These are phyloP conservation scores for Malacoraja senta DNA, from an alignment of 2,797 vertebrate species.

Conservation along the genomic window DNA sequence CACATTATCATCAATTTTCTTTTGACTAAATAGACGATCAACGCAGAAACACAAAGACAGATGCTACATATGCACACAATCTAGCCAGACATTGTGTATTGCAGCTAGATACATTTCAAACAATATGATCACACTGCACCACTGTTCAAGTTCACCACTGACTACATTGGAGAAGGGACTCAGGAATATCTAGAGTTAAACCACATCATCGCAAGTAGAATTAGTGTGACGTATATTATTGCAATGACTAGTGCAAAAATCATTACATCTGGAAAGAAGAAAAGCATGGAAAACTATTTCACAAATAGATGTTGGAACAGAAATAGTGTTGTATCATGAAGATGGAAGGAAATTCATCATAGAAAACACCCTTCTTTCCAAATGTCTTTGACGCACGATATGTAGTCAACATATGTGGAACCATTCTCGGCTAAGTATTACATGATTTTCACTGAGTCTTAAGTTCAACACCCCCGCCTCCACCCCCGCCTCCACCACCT, in stretches of 20 bases:
- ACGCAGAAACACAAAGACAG: neutral
- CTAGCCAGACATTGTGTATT: neutral
- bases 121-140: neutral
- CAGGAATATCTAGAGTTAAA: neutral
- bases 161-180: neutral
- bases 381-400: neutral
- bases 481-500: too few species aligned
- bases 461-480: neutral
- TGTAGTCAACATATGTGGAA: neutral
- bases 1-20: neutral
- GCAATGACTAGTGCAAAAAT: neutral
- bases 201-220: neutral
- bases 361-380: conserved; percentile 9
- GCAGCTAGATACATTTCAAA: neutral
- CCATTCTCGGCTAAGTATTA: neutral
- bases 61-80: neutral
- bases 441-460: neutral
- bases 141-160: neutral
- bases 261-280: neutral
- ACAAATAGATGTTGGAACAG: neutral
- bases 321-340: neutral
- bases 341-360: neutral
- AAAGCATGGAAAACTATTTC: neutral
- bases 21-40: neutral
- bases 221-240: neutral